phyloP scores from a whole-genome alignment of 2,113 vertebrate genomes.

The Phyllostomus discolor region DNA sequence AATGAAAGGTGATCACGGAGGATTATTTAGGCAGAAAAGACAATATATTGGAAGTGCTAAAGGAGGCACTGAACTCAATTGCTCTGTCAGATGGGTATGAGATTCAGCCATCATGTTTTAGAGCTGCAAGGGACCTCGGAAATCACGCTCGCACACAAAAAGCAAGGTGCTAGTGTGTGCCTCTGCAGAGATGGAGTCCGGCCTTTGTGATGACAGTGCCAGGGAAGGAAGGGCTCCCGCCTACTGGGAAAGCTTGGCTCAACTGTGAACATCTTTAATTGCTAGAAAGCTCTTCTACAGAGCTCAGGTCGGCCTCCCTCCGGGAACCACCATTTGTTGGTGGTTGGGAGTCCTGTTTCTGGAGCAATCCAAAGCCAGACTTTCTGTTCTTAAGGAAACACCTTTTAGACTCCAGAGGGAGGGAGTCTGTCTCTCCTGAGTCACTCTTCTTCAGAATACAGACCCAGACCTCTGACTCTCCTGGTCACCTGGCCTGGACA shows the following conservation, averaged over 20 bases:
- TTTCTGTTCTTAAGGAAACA: neutral
- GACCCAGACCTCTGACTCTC: neutral
- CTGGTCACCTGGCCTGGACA: neutral
- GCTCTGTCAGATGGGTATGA: neutral
- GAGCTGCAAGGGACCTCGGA: neutral
- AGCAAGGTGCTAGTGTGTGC: neutral
- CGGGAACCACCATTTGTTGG: neutral
- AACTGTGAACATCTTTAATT: neutral
- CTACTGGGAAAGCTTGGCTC: neutral
- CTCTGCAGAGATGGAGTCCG: neutral
- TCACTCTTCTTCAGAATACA: neutral
- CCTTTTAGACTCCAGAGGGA: neutral
- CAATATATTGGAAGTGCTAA: neutral
- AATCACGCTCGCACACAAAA: neutral
- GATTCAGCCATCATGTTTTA: neutral
- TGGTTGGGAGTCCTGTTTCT: neutral
- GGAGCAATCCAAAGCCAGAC: neutral
- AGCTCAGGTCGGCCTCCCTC: neutral
- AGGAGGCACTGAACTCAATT: neutral
- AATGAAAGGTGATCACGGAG: slow-evolving; percentile 27
- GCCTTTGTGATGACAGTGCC: neutral
- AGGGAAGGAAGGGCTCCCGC: fast-evolving
- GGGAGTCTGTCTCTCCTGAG: fast-evolving
- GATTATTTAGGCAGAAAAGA: slow-evolving; percentile 37
- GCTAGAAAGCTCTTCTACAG: neutral